Evolutionary conservation across 2,888 invertebrate species (phyloP), one percentile per base, ranked within the genome.

Genomic region (Cybosia mesomella): DNA sequence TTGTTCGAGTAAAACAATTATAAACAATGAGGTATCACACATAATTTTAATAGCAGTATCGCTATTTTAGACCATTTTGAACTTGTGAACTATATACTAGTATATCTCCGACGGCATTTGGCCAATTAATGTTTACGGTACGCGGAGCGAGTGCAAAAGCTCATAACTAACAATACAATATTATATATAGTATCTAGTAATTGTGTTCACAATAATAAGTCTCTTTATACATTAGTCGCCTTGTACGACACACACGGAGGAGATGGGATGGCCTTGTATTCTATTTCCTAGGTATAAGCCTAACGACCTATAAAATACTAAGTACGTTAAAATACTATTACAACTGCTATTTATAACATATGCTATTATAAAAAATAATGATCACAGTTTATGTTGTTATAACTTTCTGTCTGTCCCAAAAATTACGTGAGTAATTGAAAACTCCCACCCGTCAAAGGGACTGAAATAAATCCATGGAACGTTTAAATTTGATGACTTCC

Each of bases 401-500:
- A 63, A 63, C 36, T 54, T 66, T 53, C 24, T 54, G 18, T 58
- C 49, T 49, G 57, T 21, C 28, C 7, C 54, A n/a, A 49, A 58
- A 65, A 63, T 65, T 63, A 22, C 3, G 3, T 36, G 22, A 13
- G 0, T 64, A 49, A 72, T 67, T 64, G 54, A 69, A 70, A 66
- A 28, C 9, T 71, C 36, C 9, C 22, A 59, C n/a, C 36, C 73
- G 75, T 81, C 79, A 82, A 82, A 79, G 77, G 58, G 65, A 69
- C 74, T 57, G 71, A 81, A 74, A 76, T 77, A 79, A 66, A 74
- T 68, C 43, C 7, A 32, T 28, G 39, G 21, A 60, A 54, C 63
- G 68, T 72, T 77, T 67, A 66, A 66, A 22, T 72, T 75, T 80
- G 82, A 80, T 64, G 80, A 83, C 82, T 85, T 84, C 83, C 83